Conservation (phyloP, 2,888 invertebrate genomes). For the Cremastobaeus sp. region DNA sequence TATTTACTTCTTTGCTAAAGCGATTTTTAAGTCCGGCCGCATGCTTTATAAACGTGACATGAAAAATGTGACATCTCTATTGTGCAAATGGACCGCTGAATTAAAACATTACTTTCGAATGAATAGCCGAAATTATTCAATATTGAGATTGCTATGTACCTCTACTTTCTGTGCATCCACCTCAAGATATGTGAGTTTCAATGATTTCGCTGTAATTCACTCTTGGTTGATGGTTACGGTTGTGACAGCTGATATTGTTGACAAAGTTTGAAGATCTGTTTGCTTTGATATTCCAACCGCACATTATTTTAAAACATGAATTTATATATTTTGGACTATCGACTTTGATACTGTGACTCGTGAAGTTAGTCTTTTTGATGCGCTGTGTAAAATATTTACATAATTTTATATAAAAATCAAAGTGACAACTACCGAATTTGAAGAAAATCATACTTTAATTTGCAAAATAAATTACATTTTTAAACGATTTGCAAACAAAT, state of each 20-base stretch:
- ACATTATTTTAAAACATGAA: not conserved
- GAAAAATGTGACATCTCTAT: no score
- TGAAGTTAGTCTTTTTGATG: not conserved
- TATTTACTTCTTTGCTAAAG: not conserved
- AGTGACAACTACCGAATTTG: not conserved
- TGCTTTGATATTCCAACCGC: not conserved
- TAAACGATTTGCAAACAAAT: no score
- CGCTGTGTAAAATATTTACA: not conserved
- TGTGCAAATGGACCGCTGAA: no score
- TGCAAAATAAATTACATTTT: not conserved
- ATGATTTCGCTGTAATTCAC: not conserved
- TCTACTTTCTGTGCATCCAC: not conserved
- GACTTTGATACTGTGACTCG: not conserved
- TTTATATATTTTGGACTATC: not conserved
- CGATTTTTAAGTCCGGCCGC: not conserved
- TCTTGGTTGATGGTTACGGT: not conserved
- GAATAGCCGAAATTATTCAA: not conserved
- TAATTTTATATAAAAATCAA: not conserved
- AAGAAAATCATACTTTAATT: not conserved
- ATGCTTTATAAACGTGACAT: no score
- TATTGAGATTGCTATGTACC: not conserved
- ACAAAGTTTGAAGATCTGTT: not conserved
- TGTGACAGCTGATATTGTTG: not conserved
- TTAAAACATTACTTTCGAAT: not conserved
- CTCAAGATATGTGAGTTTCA: not conserved